Conservation (phyloP, 2,797 vertebrate genomes). For the Adrianichthys oophorus region DNA sequence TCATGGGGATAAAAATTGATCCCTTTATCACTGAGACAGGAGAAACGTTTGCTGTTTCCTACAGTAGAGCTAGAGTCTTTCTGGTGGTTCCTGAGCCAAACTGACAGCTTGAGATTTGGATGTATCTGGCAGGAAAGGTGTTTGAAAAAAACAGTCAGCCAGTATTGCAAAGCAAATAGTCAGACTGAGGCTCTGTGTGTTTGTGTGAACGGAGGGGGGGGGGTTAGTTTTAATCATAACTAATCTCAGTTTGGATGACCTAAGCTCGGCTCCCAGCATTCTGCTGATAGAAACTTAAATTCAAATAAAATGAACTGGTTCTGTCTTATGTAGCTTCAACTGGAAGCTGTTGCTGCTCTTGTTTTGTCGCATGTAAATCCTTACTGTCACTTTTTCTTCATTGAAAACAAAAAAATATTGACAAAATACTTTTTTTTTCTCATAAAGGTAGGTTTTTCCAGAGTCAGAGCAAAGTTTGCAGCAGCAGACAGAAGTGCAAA, state of each 20-base stretch:
- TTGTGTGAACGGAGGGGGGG: too few relatives aligned
- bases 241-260: background rate
- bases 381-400: background rate
- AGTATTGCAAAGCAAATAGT: background rate
- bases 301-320: background rate
- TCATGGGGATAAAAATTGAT: slow-evolving; percentile 43
- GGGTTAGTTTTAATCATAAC: background rate
- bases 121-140: slow-evolving; percentile 3
- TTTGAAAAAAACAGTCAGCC: background rate
- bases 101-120: background rate
- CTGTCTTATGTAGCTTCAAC: background rate
- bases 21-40: slow-evolving; percentile 27
- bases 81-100: slow-evolving; percentile 15
- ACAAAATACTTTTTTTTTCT: background rate
- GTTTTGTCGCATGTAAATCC: background rate
- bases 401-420: background rate
- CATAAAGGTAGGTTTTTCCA: background rate
- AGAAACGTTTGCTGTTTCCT: slow-evolving; percentile 20
- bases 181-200: too few relatives aligned
- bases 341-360: background rate
- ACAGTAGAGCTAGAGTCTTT: slow-evolving; percentile 11
- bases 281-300: background rate
- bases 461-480: slow-evolving; percentile 6
- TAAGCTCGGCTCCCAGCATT: background rate
- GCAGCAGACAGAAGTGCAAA: background rate